phyloP scores from a whole-genome alignment of 2,888 invertebrate genomes.

The Troglohyphantes excavatus region DNA sequence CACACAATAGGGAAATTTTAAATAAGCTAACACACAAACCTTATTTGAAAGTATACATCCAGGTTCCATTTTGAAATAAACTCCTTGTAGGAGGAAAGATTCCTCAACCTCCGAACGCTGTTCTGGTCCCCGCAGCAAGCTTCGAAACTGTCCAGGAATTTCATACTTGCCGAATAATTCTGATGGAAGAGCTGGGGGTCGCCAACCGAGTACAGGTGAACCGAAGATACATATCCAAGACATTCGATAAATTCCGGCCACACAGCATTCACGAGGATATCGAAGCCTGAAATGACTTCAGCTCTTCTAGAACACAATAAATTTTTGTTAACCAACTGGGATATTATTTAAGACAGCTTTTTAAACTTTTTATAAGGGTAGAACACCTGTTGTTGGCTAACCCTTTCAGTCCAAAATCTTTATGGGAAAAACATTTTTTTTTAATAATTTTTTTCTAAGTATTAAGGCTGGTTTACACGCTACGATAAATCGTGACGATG shows the following conservation, averaged over 20 bases:
- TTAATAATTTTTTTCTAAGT: too few relatives aligned
- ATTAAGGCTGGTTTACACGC: too few relatives aligned
- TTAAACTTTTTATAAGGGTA: too few relatives aligned
- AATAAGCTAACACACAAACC: conserved; percentile 81
- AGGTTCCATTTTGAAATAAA: conserved; percentile 95
- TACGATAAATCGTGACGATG: too few relatives aligned
- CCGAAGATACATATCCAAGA: conserved; percentile 84
- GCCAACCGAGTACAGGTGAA: conserved; percentile 92
- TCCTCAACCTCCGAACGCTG: conserved; percentile 86
- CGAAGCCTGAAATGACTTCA: conserved; percentile 86
- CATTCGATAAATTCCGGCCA: conserved; percentile 88
- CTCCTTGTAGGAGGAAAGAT: conserved; percentile 88
- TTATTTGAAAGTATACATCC: conserved; percentile 97
- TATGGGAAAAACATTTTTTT: too few relatives aligned
- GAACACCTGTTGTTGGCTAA: too few relatives aligned
- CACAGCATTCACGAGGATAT: conserved; percentile 92
- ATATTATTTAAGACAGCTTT: too few relatives aligned
- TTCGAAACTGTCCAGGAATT: conserved; percentile 89
- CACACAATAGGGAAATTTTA: too few relatives aligned
- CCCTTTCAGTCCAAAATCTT: too few relatives aligned
- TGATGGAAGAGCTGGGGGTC: conserved; percentile 93
- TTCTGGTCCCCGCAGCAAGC: conserved; percentile 86
- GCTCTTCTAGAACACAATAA: conserved; percentile 29
- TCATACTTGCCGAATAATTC: conserved; percentile 90
- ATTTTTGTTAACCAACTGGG: too few relatives aligned